phyloP scores from a whole-genome alignment of 2,797 vertebrate species.

The Avahi laniger region DNA sequence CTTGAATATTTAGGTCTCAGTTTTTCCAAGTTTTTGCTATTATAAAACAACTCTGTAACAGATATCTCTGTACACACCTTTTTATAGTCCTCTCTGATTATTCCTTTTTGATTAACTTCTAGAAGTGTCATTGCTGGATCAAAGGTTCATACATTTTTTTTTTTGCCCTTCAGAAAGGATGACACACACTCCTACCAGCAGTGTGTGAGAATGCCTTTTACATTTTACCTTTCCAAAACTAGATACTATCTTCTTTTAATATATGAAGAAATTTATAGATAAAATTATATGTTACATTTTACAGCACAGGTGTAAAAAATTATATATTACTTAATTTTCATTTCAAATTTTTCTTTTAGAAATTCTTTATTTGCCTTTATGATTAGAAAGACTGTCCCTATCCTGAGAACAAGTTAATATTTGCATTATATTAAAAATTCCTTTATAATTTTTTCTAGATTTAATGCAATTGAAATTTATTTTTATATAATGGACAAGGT shows the following conservation, averaged over 20 bases:
- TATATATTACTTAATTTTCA: not conserved
- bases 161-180: not conserved
- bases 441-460: not conserved
- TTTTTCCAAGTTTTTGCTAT: not conserved
- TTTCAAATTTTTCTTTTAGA: not conserved
- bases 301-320: not conserved
- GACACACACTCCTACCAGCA: not conserved
- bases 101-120: slow-evolving; percentile 1
- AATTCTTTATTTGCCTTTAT: not conserved
- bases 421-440: not conserved
- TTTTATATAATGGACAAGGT: not conserved
- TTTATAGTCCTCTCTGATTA: not conserved
- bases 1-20: not conserved
- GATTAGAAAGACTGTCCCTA: not conserved
- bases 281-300: not conserved
- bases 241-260: not conserved
- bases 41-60: not conserved
- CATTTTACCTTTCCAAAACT: not conserved
- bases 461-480: not conserved
- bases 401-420: not conserved
- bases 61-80: not conserved
- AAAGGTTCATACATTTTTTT: not conserved
- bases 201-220: not conserved
- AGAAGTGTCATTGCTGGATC: not conserved
- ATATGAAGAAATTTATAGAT: not conserved